Conservation (phyloP, 2,797 vertebrate genomes). For the Melanogrammus aeglefinus region DNA sequence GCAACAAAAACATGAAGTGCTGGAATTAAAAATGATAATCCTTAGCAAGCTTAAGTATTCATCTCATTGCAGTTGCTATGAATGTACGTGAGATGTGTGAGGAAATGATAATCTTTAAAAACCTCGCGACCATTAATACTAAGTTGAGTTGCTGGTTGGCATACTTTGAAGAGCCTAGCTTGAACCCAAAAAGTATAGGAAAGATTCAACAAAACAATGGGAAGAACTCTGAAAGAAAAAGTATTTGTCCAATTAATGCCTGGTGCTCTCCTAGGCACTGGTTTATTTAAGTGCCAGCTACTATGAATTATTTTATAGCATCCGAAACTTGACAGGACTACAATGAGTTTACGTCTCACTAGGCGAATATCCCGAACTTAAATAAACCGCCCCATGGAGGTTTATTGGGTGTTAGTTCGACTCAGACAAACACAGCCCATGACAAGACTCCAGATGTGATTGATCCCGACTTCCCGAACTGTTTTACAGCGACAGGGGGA, state of each 20-base stretch:
- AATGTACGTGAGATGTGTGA: background rate
- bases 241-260: background rate
- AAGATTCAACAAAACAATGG: background rate
- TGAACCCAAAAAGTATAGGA: background rate
- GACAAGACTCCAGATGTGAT: slow-evolving; percentile 18
- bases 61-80: background rate
- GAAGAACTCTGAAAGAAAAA: background rate
- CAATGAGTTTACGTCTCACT: no score
- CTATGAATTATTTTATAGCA: no score
- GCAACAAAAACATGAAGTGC: background rate
- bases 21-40: background rate
- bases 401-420: background rate
- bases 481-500: slow-evolving; percentile 85
- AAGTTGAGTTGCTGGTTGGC: background rate
- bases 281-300: background rate
- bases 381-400: background rate
- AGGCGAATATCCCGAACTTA: no score
- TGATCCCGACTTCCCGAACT: slow-evolving; percentile 11
- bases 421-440: background rate
- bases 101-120: background rate
- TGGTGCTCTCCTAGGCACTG: background rate
- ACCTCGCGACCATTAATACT: background rate
- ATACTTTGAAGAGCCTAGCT: background rate
- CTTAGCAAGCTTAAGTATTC: background rate
- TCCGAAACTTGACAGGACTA: no score